Percentiles rank a stretch among this genome's conserved stretches.
Evolutionary conservation across 2,797 vertebrate species (phyloP).

Genomic region (Rhynchotus rufescens): DNA sequence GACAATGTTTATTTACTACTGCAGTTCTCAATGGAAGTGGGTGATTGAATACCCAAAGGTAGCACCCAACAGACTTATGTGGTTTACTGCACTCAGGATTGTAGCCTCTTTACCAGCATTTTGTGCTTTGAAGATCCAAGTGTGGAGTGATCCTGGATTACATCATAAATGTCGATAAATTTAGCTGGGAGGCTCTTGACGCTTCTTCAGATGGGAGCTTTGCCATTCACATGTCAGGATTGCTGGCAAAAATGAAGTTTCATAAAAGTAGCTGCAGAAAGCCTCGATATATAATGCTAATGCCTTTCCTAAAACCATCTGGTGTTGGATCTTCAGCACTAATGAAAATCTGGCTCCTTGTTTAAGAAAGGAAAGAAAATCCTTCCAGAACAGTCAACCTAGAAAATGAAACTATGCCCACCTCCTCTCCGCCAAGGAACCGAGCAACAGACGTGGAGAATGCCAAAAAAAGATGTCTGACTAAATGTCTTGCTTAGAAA

Average conservation of each 20-base stretch:
- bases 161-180: rapidly evolving
- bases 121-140: background rate
- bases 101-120: rapidly evolving
- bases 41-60: background rate
- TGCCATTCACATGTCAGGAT: background rate
- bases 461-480: background rate
- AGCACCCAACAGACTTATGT: rapidly evolving
- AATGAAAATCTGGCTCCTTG: background rate
- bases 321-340: background rate
- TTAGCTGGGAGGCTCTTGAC: background rate
- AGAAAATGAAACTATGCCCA: background rate
- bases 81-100: background rate
- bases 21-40: background rate
- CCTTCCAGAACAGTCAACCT: background rate
- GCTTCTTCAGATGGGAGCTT: background rate
- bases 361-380: background rate
- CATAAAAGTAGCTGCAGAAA: background rate
- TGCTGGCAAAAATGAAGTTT: background rate
- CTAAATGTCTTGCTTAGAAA: background rate
- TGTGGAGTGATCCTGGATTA: background rate
- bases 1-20: background rate
- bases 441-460: background rate
- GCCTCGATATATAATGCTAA: background rate
- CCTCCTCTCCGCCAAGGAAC: background rate
- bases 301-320: slow-evolving; percentile 29